Evolutionary conservation across 2,797 vertebrate genomes (phyloP), one percentile per base, ranked within the genome.

Genomic region (Notoglanidium macrostoma): DNA sequence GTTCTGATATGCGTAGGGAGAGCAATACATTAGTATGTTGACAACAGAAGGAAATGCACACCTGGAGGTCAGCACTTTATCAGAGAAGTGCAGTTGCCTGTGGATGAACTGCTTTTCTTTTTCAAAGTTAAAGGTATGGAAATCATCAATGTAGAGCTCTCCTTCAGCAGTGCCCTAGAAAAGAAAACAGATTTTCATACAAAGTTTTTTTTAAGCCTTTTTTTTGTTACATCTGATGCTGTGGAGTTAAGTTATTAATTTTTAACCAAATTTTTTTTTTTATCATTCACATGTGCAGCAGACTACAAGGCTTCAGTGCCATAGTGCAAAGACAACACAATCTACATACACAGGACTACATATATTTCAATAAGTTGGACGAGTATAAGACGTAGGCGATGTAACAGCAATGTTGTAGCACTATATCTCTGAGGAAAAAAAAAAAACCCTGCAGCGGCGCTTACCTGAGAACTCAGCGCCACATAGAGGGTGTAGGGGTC

Each of bases 401-500:
- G 35, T 44, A 29, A 29, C n/a, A 65, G n/a, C 61, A 29, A 29
- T 3, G 35, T 3, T 74, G 44, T 49, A 78, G 74, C n/a, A 54
- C 17, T 29, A 19, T 29, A 55, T 51, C 4, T 32, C 51, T 46
- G 44, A n/a, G n/a, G n/a, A n/a, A n/a, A n/a, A n/a, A 86, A 19
- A 79, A 0, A 29, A 1, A 6, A 35, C 21, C 21, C 19, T 61
- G 2, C 29, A 12, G 23, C 6, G n/a, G 61, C 57, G 3, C 23
- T 73, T 90, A 98, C 97, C 96, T 95, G 95, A 68, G 91, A 85
- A 61, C 95, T 94, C n/a, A 98, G 94, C 26, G 97, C 97, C 35
- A 98, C 96, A 0, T 93, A 97, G 2, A 98, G 94, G 10, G 97
- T 98, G 92, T 97, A 96, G 8, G 97, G 97, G 85, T 98, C 97